A percentile compares a stretch with the other conserved stretches of the same genome.
These are phyloP conservation scores for Trichechus manatus DNA, from an alignment of 2,113 vertebrate genomes.

Conservation along the genomic window DNA sequence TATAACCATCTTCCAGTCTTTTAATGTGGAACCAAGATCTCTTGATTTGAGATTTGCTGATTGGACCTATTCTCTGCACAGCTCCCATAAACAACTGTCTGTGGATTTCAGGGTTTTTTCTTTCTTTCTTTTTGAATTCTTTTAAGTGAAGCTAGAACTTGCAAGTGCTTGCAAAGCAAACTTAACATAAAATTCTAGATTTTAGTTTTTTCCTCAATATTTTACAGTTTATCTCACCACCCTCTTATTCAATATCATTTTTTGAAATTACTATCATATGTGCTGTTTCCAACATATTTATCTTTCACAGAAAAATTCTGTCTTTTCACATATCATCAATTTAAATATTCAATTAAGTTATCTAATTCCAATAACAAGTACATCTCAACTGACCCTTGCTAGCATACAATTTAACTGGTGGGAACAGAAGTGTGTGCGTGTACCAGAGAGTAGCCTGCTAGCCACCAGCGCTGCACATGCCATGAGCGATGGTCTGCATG, in stretches of 20 bases:
- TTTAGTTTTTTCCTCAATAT: neutral
- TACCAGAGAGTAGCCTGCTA: neutral
- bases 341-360: slow-evolving; percentile 45
- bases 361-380: neutral
- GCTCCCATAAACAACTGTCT: neutral
- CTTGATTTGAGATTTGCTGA: neutral
- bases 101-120: neutral
- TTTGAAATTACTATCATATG: neutral
- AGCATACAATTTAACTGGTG: neutral
- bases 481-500: neutral
- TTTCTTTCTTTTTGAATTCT: neutral
- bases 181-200: neutral
- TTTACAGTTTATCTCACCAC: neutral
- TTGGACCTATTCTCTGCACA: neutral
- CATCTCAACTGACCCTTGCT: neutral
- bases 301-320: neutral
- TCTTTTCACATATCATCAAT: neutral
- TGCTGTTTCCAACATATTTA: neutral
- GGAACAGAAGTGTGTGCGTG: neutral
- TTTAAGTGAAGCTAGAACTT: slow-evolving; percentile 27
- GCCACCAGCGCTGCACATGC: neutral
- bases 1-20: neutral
- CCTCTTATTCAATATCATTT: neutral
- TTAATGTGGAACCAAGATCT: neutral
- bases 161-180: neutral